Evolutionary conservation across 1,140 invertebrate genomes (phyloP), one percentile per base, ranked within the genome.

Genomic region (Marisa cornuarietis): DNA sequence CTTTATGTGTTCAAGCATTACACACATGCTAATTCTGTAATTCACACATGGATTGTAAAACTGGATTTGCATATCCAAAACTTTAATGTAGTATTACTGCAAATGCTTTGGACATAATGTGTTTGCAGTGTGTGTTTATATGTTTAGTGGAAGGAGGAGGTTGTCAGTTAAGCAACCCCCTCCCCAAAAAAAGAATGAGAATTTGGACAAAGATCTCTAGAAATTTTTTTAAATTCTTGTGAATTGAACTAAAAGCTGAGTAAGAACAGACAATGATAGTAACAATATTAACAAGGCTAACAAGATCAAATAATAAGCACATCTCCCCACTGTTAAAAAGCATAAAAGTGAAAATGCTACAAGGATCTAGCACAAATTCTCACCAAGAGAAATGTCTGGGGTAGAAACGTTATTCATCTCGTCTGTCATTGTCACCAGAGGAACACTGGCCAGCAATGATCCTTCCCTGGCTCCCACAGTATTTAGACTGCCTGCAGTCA

Each of bases 371-470:
- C 18, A 63, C n/a, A 68, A 24, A 14, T 24, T 54, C 76, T 54
- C 49, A 77, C 76, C 76, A 7, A 69, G n/a, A 51, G 76, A 54
- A 69, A 77, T 42, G 18, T 77, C 76, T 14, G 76, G 76, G 49
- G 76, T 51, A 54, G 61, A 71, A 22, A 76, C 66, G 51, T 75
- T 68, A 22, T 65, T 76, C 62, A 58, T 76, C 58, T 77, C 77
- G 22, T 74, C 58, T 58, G 26, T 71, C 68, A 71, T 79, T 61
- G 69, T 82, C 80, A 75, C 80, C 71, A 62, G 81, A 77, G 63
- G 83, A 80, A 81, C 85, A 82, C 66, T 81, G 76, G 62, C 84
- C 85, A 79, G 85, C 74, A 69, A 49, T 1, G 51, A 10, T 26
- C 76, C 76, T 49, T 77, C 76, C 14, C 26, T 26, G 31, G 10